Evolutionary conservation across 1,140 invertebrate species (phyloP), one percentile per base, ranked within the genome.

Genomic region (Drosophila albomicans): DNA sequence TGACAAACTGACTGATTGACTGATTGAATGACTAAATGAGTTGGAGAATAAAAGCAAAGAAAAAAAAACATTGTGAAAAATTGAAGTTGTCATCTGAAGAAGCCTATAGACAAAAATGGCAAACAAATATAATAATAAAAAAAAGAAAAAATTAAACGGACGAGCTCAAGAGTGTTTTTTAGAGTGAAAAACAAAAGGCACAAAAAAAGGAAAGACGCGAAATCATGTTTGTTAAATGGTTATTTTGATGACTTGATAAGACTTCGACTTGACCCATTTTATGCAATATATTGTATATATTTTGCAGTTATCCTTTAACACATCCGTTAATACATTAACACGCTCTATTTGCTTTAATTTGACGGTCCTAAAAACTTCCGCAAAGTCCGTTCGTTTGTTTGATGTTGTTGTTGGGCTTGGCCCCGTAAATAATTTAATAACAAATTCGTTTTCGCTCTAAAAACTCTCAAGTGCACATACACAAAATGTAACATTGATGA

Each of bases 101-200:
- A 73, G 69, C 66, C 80, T 63, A 38, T 8, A 64, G 54, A 54
- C 61, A 70, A 75, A 25, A 84, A 80, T 80, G 77, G 78, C 85
- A 88, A 87, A 87, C 84, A 87, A 87, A 87, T 89, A 88, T 88
- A 87, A 87, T 87, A 88, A 87, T 84, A 89, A 88, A 75, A 84
- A 86, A 88, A 75, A 87, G 84, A 89, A 88, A 75, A 84, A 86
- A 88, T 72, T 13, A 38, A 77, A 73, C 61, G 35, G 57, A 57
- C 64, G 75, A 71, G 74, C 82, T 91, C 64, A 79, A 81, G 87
- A 91, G 88, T 87, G 66, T 91, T 90, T 90, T 25, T 90, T 87
- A 87, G 87, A 87, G 87, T 91, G 87, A 85, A 80, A 89, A 85
- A 73, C 43, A 25, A 52, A 28, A 56, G 38, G 28, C 15, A 16